These are phyloP conservation scores for Tribolium madens DNA, from an alignment of 1,140 invertebrate genomes.

Conservation along the genomic window DNA sequence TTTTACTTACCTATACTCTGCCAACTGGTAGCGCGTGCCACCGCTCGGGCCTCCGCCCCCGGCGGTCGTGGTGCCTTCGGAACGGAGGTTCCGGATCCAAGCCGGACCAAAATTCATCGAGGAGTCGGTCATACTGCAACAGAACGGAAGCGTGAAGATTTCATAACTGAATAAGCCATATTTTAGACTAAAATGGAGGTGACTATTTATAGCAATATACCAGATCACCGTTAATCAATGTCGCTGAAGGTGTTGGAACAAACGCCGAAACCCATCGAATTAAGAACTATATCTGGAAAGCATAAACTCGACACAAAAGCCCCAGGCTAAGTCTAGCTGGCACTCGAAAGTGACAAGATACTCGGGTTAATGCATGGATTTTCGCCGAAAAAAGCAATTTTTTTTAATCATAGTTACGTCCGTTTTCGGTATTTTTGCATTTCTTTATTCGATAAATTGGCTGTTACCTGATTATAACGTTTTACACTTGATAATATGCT, in stretches of 20 bases:
- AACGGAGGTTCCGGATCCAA: slow-evolving; percentile 77
- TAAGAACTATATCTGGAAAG: slow-evolving; percentile 35
- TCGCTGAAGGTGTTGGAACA: not conserved
- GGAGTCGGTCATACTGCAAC: slow-evolving; percentile 67
- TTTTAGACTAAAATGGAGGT: slow-evolving; percentile 55
- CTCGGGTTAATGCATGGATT: slow-evolving; percentile 17
- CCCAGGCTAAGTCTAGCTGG: slow-evolving; percentile 60
- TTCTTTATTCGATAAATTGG: slow-evolving; percentile 36
- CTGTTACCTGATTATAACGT: slow-evolving; percentile 61
- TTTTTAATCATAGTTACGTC: slow-evolving; percentile 15
- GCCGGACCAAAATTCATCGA: slow-evolving; percentile 80
- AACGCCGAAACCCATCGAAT: not conserved
- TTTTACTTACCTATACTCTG: slow-evolving; percentile 73
- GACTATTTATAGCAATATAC: slow-evolving; percentile 58
- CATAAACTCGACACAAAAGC: slow-evolving; percentile 48
- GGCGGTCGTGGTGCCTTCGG: slow-evolving; percentile 65
- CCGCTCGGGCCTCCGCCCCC: slow-evolving; percentile 56
- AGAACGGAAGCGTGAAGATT: slow-evolving; percentile 39
- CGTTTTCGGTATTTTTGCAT: slow-evolving; percentile 21
- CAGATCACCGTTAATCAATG: slow-evolving; percentile 31
- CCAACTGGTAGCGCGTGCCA: slow-evolving; percentile 71
- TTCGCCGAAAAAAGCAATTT: slow-evolving; percentile 18
- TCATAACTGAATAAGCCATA: slow-evolving; percentile 36
- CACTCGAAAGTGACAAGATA: slow-evolving; percentile 50
- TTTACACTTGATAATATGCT: slow-evolving; percentile 61